Evolutionary conservation across 2,888 invertebrate species (phyloP).

Genomic region (Microctonus brassicae): DNA sequence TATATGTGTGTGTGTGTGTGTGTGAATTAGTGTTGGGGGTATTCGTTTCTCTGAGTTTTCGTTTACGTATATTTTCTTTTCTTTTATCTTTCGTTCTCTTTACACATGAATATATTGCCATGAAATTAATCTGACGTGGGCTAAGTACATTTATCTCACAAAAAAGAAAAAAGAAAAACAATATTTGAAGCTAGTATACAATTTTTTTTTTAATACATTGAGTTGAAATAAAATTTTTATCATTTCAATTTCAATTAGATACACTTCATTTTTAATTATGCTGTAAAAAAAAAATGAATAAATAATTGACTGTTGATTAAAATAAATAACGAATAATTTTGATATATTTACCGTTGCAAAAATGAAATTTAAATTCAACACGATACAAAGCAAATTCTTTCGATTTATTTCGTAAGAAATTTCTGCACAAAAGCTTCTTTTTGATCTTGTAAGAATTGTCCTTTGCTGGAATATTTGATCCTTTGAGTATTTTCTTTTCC

Average conservation of each 20-base stretch:
- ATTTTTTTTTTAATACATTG: too few relatives aligned
- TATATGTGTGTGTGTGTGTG: background rate
- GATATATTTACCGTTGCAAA: background rate
- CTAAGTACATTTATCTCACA: background rate
- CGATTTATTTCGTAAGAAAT: background rate
- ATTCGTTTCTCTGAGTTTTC: background rate
- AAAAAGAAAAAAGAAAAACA: background rate
- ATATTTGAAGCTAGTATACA: too few relatives aligned
- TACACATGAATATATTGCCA: background rate
- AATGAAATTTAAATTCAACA: background rate
- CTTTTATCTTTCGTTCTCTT: background rate
- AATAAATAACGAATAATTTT: too few relatives aligned
- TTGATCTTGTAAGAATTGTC: background rate
- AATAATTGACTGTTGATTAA: too few relatives aligned
- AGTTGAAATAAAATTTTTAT: too few relatives aligned
- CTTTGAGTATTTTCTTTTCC: background rate
- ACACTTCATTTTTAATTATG: too few relatives aligned
- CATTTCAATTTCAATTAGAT: too few relatives aligned
- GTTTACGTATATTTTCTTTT: background rate
- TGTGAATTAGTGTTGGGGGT: background rate
- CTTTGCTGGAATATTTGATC: background rate
- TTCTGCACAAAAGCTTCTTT: background rate
- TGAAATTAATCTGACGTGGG: background rate
- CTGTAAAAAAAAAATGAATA: too few relatives aligned
- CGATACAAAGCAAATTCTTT: constrained; percentile 4